phyloP scores from a whole-genome alignment of 1,140 invertebrate genomes.

The Atopsyche davidsoni region DNA sequence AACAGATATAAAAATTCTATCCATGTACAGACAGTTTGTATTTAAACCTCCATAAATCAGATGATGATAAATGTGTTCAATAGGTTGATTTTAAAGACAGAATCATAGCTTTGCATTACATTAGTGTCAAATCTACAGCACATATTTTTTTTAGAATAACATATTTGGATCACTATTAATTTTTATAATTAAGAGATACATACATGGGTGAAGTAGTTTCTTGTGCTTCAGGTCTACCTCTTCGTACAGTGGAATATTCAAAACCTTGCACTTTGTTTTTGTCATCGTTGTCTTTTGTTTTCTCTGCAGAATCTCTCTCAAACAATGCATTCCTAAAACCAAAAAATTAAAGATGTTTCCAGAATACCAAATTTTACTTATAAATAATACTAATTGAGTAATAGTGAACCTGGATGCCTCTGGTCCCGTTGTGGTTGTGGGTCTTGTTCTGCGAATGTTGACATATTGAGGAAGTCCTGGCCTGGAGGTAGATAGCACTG shows the following conservation, averaged over 20 bases:
- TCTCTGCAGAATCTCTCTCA: slow-evolving; percentile 29
- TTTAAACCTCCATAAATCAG: no score
- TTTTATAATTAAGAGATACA: slow-evolving; percentile 21
- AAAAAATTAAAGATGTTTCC: slow-evolving; percentile 10
- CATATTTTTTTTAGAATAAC: no score
- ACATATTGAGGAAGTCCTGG: slow-evolving; percentile 54
- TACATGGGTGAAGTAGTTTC: slow-evolving; percentile 26
- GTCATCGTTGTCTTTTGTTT: slow-evolving; percentile 27
- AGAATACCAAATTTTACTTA: slow-evolving; percentile 8
- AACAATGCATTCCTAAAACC: slow-evolving; percentile 22
- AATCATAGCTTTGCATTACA: no score
- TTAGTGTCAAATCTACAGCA: no score
- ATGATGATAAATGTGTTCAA: no score
- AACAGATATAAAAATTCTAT: slow-evolving; percentile 41
- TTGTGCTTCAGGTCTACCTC: slow-evolving; percentile 17
- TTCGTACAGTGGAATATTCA: slow-evolving; percentile 15
- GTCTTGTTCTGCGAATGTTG: slow-evolving; percentile 56
- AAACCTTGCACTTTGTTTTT: slow-evolving; percentile 30
- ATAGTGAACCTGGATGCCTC: slow-evolving; percentile 19
- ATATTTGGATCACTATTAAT: not conserved
- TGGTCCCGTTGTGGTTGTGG: slow-evolving; percentile 43
- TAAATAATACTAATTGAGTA: not conserved
- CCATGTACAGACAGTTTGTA: no score
- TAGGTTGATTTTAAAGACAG: no score
- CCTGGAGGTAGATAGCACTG: slow-evolving; percentile 32